Conservation (phyloP, 2,888 invertebrate species). For the Hedya salicella region DNA sequence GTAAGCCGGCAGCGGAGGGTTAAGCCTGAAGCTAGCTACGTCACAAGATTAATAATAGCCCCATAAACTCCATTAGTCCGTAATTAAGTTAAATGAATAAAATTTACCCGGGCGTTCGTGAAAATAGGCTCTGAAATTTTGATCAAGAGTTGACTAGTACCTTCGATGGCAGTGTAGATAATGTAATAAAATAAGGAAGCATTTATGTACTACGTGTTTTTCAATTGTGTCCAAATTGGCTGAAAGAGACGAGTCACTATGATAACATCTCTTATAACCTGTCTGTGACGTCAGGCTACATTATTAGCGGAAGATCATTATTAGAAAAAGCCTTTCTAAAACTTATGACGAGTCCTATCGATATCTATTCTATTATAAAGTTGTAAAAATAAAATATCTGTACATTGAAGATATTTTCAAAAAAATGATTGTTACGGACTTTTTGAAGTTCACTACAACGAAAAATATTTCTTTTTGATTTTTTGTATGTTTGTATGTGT, state of each 20-base stretch:
- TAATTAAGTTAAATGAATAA: conserved; percentile 78
- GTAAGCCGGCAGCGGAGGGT: conserved; percentile 39
- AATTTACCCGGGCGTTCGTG: conserved; percentile 67
- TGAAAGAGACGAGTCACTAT: conserved; percentile 4
- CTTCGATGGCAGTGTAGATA: conserved; percentile 38
- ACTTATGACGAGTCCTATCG: too few species aligned
- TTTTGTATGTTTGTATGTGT: too few species aligned
- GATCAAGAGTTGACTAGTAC: conserved; percentile 49
- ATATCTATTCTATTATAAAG: too few species aligned
- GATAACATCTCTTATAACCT: conserved; percentile 4
- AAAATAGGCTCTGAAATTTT: conserved; percentile 61
- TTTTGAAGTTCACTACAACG: too few species aligned
- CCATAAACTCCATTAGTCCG: conserved; percentile 73
- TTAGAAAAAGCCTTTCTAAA: too few species aligned
- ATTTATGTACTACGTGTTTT: not conserved
- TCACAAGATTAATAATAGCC: conserved; percentile 72
- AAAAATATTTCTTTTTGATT: too few species aligned
- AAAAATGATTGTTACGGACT: too few species aligned
- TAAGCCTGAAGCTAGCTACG: conserved; percentile 55
- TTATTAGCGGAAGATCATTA: too few species aligned
- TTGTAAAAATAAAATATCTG: too few species aligned
- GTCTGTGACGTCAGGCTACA: too few species aligned
- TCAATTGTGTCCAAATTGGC: not conserved
- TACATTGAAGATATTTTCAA: too few species aligned
- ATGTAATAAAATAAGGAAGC: not conserved